Evolutionary conservation across 2,888 invertebrate species (phyloP), one percentile per base, ranked within the genome.

Genomic region (Catocala nupta): DNA sequence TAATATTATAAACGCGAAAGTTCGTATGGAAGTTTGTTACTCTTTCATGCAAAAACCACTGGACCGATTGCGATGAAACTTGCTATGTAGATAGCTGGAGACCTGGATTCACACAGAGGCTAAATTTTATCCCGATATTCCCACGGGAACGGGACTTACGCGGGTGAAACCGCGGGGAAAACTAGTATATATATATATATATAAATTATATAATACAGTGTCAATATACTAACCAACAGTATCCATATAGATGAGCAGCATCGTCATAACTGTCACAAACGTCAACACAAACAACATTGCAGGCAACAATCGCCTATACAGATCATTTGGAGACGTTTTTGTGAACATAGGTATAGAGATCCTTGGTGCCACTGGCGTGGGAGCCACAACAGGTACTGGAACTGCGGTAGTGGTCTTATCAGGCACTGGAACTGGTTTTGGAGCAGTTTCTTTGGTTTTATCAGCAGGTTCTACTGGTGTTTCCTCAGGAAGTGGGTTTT

Each of bases 211-310:
- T 36, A 36, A 36, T 36, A 39, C 9, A 10, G 6, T 6, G 0
- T 11, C 25, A 25, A 25, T 25, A 25, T 45, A 83, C 93, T 95
- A 89, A 97, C 97, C 97, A 90, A 96, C 96, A 77, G 96, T 97
- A 87, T 97, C 96, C 96, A 97, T 97, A 88, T 97, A 97, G 74
- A 97, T 95, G 50, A 97, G 95, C 72, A 97, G 94, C 82, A 97
- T 95, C 10, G 96, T 96, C 96, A 97, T 96, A 39, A 97, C 97
- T 39, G 96, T 96, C 63, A 97, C 96, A 91, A 97, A 97, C 9
- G 97, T 97, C 68, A 97, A 92, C 71, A 97, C 95, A 90, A 97
- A 97, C 71, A 97, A 92, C 52, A 96, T 95, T 42, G 96, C 95
- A 0, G 97, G 97, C 81, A 96, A 87, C 64, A 96, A 89, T 70